Evolutionary conservation across 2,797 vertebrate species (phyloP).

Genomic region (Thunnus albacares): DNA sequence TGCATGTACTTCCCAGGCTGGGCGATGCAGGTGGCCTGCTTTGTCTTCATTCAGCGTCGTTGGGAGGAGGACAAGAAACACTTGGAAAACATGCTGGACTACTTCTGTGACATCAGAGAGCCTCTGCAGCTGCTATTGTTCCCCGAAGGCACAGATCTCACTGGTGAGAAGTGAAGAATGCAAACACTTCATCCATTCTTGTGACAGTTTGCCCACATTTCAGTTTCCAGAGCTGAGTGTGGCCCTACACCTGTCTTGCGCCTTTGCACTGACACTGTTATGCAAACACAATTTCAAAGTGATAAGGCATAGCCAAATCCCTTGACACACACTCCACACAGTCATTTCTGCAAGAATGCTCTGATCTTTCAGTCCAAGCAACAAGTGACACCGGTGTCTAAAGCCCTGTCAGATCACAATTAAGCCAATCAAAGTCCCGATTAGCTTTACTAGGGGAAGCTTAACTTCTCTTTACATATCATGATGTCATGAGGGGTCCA

Average conservation of each 20-base stretch:
- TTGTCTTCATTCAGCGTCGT: slow-evolving; percentile 94
- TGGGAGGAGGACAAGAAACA: slow-evolving; percentile 95
- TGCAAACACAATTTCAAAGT: slow-evolving; percentile 62
- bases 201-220: slow-evolving; percentile 9
- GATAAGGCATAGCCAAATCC: slow-evolving; percentile 60
- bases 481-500: slow-evolving; percentile 58
- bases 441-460: slow-evolving; percentile 55
- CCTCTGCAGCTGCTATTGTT: slow-evolving; percentile 97
- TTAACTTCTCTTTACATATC: slow-evolving; percentile 53
- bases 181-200: slow-evolving; percentile 9
- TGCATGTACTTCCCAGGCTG: slow-evolving; percentile 88
- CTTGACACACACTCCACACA: slow-evolving; percentile 25
- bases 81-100: slow-evolving; percentile 95
- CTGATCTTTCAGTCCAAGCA: slow-evolving; percentile 61
- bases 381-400: slow-evolving; percentile 45
- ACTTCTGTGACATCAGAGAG: slow-evolving; percentile 96
- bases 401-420: slow-evolving; percentile 56
- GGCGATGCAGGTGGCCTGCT: slow-evolving; percentile 99
- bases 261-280: slow-evolving; percentile 49
- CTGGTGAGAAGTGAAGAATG: slow-evolving; percentile 85
- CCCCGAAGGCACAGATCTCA: slow-evolving; percentile 98
- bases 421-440: slow-evolving; percentile 70
- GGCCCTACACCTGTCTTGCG: slow-evolving; percentile 41
- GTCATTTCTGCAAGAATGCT: slow-evolving; percentile 63
- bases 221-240: slow-evolving; percentile 14